These are phyloP conservation scores for Sepioteuthis lessoniana DNA, from an alignment of 2,888 invertebrate genomes.

Conservation along the genomic window DNA sequence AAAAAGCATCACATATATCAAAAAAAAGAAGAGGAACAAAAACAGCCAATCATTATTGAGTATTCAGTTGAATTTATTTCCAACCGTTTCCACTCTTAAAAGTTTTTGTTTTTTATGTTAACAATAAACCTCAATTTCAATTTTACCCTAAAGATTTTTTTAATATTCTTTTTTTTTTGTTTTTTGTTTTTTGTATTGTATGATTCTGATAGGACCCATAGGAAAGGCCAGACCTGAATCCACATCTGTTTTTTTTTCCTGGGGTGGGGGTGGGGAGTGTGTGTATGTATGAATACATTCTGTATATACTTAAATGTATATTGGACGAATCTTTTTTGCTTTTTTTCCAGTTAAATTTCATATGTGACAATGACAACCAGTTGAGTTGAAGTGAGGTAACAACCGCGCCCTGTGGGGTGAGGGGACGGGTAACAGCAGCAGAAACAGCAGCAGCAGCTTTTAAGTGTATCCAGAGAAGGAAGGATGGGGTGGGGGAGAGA, in stretches of 20 bases:
- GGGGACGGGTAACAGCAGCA: constrained; percentile 8
- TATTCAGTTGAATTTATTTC: constrained; percentile 43
- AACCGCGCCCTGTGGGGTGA: not conserved
- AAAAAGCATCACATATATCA: not conserved
- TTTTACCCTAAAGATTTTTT: constrained; percentile 1
- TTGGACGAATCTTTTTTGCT: constrained; percentile 41
- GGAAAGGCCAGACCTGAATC: not conserved
- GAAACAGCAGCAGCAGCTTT: constrained; percentile 7
- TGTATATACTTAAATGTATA: constrained; percentile 39
- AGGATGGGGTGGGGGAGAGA: too few species aligned
- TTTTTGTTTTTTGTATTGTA: not conserved
- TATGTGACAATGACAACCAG: constrained; percentile 33
- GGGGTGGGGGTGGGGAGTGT: too few species aligned
- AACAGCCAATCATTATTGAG: not conserved
- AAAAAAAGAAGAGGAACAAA: not conserved
- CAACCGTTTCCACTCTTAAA: not conserved
- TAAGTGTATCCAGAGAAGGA: too few species aligned
- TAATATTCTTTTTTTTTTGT: not conserved
- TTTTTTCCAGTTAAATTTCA: not conserved
- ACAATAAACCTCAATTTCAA: constrained; percentile 44
- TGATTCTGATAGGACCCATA: not conserved
- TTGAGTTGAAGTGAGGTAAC: not conserved
- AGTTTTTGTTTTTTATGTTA: not conserved
- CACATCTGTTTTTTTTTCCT: not conserved
- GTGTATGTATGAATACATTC: not conserved